Percentiles rank a stretch among this genome's conserved stretches.
Evolutionary conservation across 2,113 vertebrate species (phyloP).

Genomic region (Orthonyx spaldingii): DNA sequence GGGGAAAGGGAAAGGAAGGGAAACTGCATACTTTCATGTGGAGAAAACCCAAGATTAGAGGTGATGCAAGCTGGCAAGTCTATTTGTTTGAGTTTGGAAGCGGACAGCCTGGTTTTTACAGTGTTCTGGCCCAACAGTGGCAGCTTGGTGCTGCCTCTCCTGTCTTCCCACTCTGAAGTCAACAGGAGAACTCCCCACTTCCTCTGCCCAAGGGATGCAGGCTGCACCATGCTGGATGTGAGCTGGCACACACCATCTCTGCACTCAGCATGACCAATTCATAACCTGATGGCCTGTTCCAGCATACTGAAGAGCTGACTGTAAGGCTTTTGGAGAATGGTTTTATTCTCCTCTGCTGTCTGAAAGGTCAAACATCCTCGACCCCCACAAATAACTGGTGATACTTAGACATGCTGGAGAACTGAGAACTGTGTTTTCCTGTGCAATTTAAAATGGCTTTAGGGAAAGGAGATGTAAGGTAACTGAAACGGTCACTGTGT

Average conservation of each 20-base stretch:
- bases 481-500: background rate
- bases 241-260: background rate
- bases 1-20: too few species aligned
- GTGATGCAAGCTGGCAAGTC: background rate
- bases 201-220: background rate
- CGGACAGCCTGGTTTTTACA: background rate
- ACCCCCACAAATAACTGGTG: background rate
- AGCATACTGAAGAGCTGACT: background rate
- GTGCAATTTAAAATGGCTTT: background rate
- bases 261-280: background rate
- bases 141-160: accelerated
- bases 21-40: background rate
- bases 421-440: background rate
- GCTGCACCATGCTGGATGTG: accelerated
- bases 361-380: background rate
- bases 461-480: background rate
- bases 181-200: background rate
- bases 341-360: background rate
- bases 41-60: background rate
- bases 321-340: background rate
- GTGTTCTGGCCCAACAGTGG: background rate
- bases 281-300: background rate
- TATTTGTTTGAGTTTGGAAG: background rate
- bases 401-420: background rate
- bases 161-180: background rate